Evolutionary conservation across 2,113 vertebrate genomes (phyloP), one percentile per base, ranked within the genome.

Genomic region (Dicentrarchus labrax): DNA sequence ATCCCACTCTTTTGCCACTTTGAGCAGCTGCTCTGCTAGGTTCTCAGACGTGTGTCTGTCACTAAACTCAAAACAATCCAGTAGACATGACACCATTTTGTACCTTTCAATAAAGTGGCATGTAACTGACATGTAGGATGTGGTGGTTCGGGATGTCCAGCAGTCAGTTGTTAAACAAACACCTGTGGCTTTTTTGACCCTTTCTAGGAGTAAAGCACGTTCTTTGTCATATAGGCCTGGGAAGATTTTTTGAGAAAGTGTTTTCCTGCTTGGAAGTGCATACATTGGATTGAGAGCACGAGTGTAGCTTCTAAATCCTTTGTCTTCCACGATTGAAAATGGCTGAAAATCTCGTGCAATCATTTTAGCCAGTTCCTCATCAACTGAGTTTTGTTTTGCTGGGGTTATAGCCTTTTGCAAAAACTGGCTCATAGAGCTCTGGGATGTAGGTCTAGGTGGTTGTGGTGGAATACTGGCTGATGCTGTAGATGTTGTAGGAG

Each of bases 31-130:
- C 30, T 87, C 64, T 86, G 82, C 80, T 16, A 91, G 50, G 79
- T 91, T 88, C 8, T 86, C 87, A 30, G 82, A 68, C 24, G 88
- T 90, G 77, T 91, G 87, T 80, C 80, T 86, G 47, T 92, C 82
- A 21, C 39, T 82, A 2, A 90, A 90, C 69, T 88, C 84, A 89
- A 90, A 92, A n/a, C n/a, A n/a, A n/a, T n/a, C n/a, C n/a, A 88
- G 71, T 47, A 86, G 73, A 67, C 76, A 88, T 8, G 79, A 82
- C 22, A 51, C 36, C 62, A 78, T 88, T 43, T 80, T 62, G 30
- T 38, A 86, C 13, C 84, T 21, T 87, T 88, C 80, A 53, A 88
- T 59, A 30, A 88, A 88, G 69, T 91, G 91, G 7, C 85, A 89
- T 36, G 78, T 92, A 43, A 85, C 78, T 15, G 79, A 85, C 82